Conservation (phyloP, 2,113 vertebrate genomes). For the Pedionomus torquatus region DNA sequence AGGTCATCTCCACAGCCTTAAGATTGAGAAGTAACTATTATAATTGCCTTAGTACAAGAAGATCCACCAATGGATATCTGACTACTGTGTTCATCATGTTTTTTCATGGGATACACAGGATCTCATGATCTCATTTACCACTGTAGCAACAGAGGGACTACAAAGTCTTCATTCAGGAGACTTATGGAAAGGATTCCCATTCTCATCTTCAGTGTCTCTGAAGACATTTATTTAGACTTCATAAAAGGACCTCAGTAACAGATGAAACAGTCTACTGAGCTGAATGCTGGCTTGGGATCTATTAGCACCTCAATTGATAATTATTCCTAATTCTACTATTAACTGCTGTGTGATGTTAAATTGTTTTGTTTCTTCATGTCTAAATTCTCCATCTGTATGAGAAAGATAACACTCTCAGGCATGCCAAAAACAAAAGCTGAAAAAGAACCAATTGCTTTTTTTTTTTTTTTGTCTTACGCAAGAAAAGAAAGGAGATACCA, state of each 20-base stretch:
- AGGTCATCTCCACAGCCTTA: neutral
- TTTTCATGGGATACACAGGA: neutral
- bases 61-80: neutral
- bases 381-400: neutral
- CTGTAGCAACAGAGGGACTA: neutral
- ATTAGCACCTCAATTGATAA: neutral
- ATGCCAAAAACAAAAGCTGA: neutral
- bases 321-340: neutral
- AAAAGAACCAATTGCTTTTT: neutral
- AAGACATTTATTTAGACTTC: neutral
- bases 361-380: neutral
- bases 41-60: neutral
- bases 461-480: neutral
- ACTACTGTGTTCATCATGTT: neutral
- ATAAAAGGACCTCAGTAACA: neutral
- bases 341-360: neutral
- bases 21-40: neutral
- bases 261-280: neutral
- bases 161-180: neutral
- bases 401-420: neutral
- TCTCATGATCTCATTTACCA: neutral
- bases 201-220: neutral
- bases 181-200: neutral
- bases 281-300: neutral
- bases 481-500: neutral